Base-by-base conservation (phyloP, 1,140 invertebrate species). In the Panagrolaimus sp. region DNA sequence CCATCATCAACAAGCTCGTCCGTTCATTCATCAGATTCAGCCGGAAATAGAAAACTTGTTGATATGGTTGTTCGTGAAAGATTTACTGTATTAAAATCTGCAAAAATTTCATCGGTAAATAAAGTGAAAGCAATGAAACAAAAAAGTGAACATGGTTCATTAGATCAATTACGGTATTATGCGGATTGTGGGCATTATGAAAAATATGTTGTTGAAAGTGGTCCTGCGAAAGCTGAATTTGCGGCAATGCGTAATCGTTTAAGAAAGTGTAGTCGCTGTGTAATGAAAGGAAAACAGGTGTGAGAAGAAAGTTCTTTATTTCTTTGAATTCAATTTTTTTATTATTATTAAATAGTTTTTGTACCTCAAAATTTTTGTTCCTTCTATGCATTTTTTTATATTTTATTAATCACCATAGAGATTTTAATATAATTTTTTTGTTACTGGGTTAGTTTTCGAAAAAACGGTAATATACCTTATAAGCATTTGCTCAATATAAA, bases 131-230 rank as follows among this genome's bases (percentile, higher is more conserved):
- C 51, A 57, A 27, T 57, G 20, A 20, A 27, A 9, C 51, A 57
- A 57, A 20, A 27, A 11, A 20, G 13, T 27, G 51, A 57, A 20
- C 51, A 57, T 3, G 51, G 51, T 25, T 25, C 3, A n/a, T 47
- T 62, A 23, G 45, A 44, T 68, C 25, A 20, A 16, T 64, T 66
- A 23, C 66, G 71, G 11, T 72, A 67, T 62, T 73, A 61, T 51
- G 23, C 72, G 25, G 72, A 71, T 44, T 72, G 71, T 68, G 64
- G 71, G 16, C 71, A 72, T 25, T 72, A 67, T 23, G 71, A 72
- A 45, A 66, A 64, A 23, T 74, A 63, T 62, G 61, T 75, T 11
- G 63, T 75, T 27, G 71, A 72, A 47, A 75, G 73, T 47, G 73
- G 66, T 16, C 63, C 65, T 9, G 66, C 73, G 9, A 66, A 68